phyloP scores from a whole-genome alignment of 2,797 vertebrate genomes.

The Diglossa cyanea region DNA sequence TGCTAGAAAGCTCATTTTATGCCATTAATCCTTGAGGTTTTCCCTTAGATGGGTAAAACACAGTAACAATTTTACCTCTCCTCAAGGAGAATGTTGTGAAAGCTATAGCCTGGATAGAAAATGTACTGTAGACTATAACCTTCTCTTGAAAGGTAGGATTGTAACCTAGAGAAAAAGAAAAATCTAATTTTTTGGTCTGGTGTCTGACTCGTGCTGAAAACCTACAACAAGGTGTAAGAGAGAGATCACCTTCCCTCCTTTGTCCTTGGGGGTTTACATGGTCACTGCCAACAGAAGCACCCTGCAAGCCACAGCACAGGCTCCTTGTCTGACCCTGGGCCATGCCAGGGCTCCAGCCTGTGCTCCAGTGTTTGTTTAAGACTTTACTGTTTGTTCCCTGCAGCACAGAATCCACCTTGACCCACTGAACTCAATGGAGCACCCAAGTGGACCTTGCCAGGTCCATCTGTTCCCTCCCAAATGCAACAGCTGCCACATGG shows the following conservation, averaged over 20 bases:
- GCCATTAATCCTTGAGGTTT: neutral
- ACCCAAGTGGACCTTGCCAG: neutral
- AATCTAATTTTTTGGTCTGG: neutral
- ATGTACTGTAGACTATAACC: neutral
- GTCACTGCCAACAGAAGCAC: neutral
- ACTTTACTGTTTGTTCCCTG: neutral
- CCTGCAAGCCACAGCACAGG: neutral
- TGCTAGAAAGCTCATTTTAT: neutral
- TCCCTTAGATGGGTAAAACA: neutral
- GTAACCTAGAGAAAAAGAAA: neutral
- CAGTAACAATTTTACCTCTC: neutral
- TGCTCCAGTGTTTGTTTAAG: neutral
- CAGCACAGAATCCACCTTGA: fast-evolving
- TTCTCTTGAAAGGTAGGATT: neutral
- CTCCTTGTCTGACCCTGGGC: neutral
- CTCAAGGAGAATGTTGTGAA: neutral
- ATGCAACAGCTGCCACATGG: fast-evolving
- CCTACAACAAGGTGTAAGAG: neutral
- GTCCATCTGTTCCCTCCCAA: neutral
- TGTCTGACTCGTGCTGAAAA: neutral
- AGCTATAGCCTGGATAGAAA: neutral
- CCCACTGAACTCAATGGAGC: neutral
- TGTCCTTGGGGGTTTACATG: neutral
- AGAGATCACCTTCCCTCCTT: neutral
- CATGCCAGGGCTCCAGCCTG: neutral